phyloP scores from a whole-genome alignment of 64 coral and sea anemone species.

The Actinia tenebrosa region DNA sequence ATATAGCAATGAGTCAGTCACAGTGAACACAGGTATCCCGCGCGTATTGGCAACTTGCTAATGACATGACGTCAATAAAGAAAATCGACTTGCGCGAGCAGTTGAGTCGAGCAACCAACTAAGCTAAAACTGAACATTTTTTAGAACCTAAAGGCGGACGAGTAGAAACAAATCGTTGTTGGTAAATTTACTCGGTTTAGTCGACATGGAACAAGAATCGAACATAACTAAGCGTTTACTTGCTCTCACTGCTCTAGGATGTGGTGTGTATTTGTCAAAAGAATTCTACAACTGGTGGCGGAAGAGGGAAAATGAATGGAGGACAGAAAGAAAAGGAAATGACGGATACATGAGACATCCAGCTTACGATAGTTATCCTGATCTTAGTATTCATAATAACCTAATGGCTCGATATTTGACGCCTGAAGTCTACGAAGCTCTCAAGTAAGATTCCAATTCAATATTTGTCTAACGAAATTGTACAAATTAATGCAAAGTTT shows the following conservation, averaged over 20 bases:
- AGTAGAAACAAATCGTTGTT: too few species aligned
- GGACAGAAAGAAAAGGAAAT: conserved; percentile 3
- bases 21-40: not conserved
- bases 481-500: too few species aligned
- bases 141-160: too few species aligned
- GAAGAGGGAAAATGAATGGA: not conserved
- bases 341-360: conserved; percentile 55
- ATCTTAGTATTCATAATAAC: conserved; percentile 78
- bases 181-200: not conserved
- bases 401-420: conserved; percentile 60
- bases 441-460: conserved; percentile 46
- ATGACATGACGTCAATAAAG: not conserved
- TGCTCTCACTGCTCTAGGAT: conserved; percentile 46
- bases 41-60: not conserved
- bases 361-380: conserved; percentile 58
- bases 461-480: too few species aligned
- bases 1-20: too few species aligned
- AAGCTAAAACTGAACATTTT: too few species aligned
- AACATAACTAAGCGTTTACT: conserved; percentile 10
- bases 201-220: not conserved
- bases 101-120: not conserved
- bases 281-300: conserved; percentile 27
- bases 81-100: not conserved
- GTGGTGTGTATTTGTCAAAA: conserved; percentile 53
- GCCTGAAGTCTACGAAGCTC: conserved; percentile 63